A percentile compares a stretch with the other conserved stretches of the same genome.
phyloP scores from a whole-genome alignment of 1,140 invertebrate species.

The Drosophila leontia region DNA sequence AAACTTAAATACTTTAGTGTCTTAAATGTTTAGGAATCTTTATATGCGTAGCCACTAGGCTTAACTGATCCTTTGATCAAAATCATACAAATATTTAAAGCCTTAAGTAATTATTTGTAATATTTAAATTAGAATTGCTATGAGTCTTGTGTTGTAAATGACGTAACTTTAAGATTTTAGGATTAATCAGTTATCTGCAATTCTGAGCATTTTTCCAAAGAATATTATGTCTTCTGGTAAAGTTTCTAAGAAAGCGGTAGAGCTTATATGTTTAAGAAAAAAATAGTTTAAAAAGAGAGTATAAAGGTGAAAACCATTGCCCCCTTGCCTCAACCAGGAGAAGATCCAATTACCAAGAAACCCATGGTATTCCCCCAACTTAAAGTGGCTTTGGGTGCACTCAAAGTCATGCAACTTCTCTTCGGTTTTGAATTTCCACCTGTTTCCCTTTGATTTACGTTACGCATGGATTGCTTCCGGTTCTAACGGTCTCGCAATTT shows the following conservation, averaged over 20 bases:
- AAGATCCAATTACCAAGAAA: not conserved
- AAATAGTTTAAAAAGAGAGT: not conserved
- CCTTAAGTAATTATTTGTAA: slow-evolving; percentile 2
- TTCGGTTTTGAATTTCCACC: slow-evolving; percentile 11
- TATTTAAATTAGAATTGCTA: not conserved
- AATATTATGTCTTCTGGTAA: not conserved
- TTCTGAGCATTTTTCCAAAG: not conserved
- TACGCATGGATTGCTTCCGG: slow-evolving; percentile 13
- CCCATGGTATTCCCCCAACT: not conserved
- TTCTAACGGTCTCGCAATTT: slow-evolving; percentile 11
- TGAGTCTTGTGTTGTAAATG: not conserved
- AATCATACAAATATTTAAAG: not conserved
- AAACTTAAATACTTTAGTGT: not conserved
- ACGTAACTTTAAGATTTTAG: not conserved
- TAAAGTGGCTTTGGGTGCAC: not conserved
- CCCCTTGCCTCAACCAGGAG: not conserved
- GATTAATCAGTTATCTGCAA: not conserved
- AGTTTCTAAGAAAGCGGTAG: not conserved
- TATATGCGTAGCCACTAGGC: not conserved
- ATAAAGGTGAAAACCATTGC: not conserved
- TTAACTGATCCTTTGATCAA: not conserved
- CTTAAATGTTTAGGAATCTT: not conserved
- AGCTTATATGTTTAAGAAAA: no score
- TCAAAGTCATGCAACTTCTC: slow-evolving; percentile 7
- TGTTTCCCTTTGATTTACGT: slow-evolving; percentile 17